Conservation (phyloP, 2,797 vertebrate species). For the Sebastes reedi region DNA sequence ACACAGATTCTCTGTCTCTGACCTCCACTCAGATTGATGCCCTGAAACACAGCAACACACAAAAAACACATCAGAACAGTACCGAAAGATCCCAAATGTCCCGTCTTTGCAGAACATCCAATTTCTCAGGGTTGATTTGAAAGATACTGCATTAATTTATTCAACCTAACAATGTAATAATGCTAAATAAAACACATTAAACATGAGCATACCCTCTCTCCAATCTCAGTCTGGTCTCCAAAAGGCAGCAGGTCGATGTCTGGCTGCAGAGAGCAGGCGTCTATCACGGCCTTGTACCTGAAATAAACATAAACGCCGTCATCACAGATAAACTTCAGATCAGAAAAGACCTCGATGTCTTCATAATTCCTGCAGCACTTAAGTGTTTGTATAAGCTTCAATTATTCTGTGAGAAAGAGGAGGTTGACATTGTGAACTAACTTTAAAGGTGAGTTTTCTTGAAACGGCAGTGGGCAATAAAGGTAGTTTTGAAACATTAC, state of each 20-base stretch:
- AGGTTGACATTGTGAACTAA: background rate
- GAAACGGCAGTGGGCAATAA: background rate
- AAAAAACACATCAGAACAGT: background rate
- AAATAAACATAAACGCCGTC: background rate
- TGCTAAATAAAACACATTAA: background rate
- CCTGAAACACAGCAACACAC: conserved; percentile 81
- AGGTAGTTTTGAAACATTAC: background rate
- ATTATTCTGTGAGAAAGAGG: background rate
- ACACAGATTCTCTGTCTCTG: conserved; percentile 98
- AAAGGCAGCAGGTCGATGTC: conserved; percentile 97
- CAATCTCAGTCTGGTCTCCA: conserved; percentile 99
- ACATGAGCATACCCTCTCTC: conserved; percentile 88
- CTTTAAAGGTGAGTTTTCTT: background rate
- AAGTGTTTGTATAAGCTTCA: background rate
- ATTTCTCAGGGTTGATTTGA: too few species aligned
- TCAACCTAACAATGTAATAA: background rate
- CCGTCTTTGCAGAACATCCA: too few species aligned
- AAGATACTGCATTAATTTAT: too few species aligned
- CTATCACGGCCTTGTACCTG: conserved; percentile 97
- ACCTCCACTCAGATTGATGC: conserved; percentile 97
- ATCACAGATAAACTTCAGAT: background rate
- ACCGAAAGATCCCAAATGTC: background rate
- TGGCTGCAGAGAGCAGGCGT: conserved; percentile 96
- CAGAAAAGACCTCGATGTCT: background rate
- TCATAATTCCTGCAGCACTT: background rate